Percentiles rank a stretch among this genome's conserved stretches.
Evolutionary conservation across 2,113 vertebrate genomes (phyloP).

Genomic region (Neopipo cinnamomea): DNA sequence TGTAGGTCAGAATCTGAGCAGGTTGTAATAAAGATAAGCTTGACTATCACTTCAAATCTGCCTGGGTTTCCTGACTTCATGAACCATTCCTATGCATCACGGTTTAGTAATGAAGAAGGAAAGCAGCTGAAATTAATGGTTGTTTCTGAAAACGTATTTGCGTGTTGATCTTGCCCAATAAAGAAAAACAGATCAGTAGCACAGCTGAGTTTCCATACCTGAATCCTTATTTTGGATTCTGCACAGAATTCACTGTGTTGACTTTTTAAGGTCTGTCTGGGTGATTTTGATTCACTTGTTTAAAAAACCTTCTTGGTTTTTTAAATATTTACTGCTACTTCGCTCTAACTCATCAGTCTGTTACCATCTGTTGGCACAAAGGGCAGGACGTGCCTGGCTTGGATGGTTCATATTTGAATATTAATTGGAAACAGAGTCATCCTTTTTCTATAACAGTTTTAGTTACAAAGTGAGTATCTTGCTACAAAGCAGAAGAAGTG

Average conservation of each 20-base stretch:
- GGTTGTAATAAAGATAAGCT: not conserved
- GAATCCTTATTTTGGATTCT: not conserved
- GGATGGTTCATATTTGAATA: not conserved
- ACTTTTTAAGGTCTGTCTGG: not conserved
- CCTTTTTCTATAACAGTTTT: not conserved
- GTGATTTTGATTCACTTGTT: not conserved
- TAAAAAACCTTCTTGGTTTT: not conserved
- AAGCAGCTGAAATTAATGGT: not conserved
- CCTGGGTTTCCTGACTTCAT: not conserved
- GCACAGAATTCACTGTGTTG: rapidly evolving
- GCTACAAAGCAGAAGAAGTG: not conserved
- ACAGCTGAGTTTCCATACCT: not conserved
- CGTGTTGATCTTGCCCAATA: not conserved
- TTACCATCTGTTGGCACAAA: not conserved
- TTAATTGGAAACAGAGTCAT: not conserved
- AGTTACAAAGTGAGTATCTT: not conserved
- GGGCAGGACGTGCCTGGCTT: not conserved
- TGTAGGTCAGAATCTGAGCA: not conserved
- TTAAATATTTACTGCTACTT: not conserved
- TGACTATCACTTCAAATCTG: not conserved
- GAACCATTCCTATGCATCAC: not conserved
- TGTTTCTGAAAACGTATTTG: not conserved
- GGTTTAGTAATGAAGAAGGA: not conserved
- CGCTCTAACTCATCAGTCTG: not conserved
- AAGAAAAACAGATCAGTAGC: not conserved